phyloP scores from a whole-genome alignment of 2,888 invertebrate genomes.

The Dilophus febrilis region DNA sequence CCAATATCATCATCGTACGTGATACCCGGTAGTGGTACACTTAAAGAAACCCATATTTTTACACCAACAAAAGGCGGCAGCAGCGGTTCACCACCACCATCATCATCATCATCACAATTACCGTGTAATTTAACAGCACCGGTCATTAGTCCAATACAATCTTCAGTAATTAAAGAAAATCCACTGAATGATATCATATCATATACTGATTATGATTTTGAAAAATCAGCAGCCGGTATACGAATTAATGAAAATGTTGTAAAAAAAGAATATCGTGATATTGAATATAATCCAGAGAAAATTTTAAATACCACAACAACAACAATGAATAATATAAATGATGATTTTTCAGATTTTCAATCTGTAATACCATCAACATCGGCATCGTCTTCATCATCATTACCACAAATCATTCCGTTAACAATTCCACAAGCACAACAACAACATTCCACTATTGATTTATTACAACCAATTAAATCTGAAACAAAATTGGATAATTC shows the following conservation, averaged over 20 bases:
- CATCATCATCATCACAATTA: background rate
- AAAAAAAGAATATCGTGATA: conserved; percentile 29
- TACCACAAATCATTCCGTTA: too few species aligned
- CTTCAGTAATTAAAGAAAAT: too few species aligned
- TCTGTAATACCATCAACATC: background rate
- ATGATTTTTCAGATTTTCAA: conserved; percentile 10
- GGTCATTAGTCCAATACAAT: conserved; percentile 1
- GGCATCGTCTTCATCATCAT: too few species aligned
- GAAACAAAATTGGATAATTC: background rate
- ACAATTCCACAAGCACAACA: too few species aligned
- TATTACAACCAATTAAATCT: background rate
- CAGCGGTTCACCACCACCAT: background rate
- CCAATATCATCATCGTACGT: conserved; percentile 15
- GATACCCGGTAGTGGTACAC: conserved; percentile 15
- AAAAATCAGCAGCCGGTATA: conserved; percentile 28
- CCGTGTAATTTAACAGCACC: conserved; percentile 1
- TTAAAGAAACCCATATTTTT: conserved; percentile 30
- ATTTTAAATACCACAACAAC: background rate
- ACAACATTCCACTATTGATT: too few species aligned
- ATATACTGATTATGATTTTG: conserved; percentile 22
- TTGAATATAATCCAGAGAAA: conserved; percentile 26
- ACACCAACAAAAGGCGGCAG: conserved; percentile 17
- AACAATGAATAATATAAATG: too few species aligned
- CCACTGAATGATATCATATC: too few species aligned
- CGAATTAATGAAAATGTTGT: conserved; percentile 29